Conservation (phyloP, 92 coral and sea anemone species). For the Actinostola sp. region DNA sequence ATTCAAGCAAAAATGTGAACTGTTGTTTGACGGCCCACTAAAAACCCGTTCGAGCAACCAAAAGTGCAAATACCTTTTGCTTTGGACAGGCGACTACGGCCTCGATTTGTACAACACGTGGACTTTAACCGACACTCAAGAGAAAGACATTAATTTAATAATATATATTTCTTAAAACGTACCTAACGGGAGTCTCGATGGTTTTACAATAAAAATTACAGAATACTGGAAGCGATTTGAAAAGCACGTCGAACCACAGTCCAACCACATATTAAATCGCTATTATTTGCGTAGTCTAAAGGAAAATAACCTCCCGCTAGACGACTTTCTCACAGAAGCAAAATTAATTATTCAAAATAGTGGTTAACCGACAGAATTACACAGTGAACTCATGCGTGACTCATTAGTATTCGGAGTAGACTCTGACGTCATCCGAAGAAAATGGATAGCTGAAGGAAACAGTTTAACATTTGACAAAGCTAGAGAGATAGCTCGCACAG, state of each 20-base stretch:
- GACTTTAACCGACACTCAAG: slow-evolving; percentile 23
- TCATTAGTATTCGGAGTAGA: slow-evolving; percentile 63
- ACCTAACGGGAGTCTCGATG: too few relatives aligned
- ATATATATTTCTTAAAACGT: too few relatives aligned
- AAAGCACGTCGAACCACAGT: slow-evolving; percentile 57
- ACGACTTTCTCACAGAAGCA: slow-evolving; percentile 66
- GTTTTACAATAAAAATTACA: too few relatives aligned
- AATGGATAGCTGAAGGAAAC: slow-evolving; percentile 67
- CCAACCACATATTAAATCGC: slow-evolving; percentile 57
- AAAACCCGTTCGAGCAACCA: slow-evolving; percentile 32
- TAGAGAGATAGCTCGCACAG: slow-evolving; percentile 57
- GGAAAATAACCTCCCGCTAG: slow-evolving; percentile 61
- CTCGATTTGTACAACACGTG: slow-evolving; percentile 50
- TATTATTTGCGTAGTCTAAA: slow-evolving; percentile 52
- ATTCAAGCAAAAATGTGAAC: slow-evolving; percentile 57
- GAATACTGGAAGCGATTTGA: slow-evolving; percentile 55
- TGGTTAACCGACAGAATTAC: slow-evolving; percentile 55
- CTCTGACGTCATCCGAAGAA: slow-evolving; percentile 51
- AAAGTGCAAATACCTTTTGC: slow-evolving; percentile 37
- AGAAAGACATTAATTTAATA: slow-evolving; percentile 31
- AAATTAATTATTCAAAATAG: slow-evolving; percentile 54
- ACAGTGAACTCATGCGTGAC: slow-evolving; percentile 59
- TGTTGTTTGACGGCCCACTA: slow-evolving; percentile 63
- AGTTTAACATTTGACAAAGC: slow-evolving; percentile 46
- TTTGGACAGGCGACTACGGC: slow-evolving; percentile 64